phyloP scores from a whole-genome alignment of 2,888 invertebrate genomes.

The Epinotia brunnichana region DNA sequence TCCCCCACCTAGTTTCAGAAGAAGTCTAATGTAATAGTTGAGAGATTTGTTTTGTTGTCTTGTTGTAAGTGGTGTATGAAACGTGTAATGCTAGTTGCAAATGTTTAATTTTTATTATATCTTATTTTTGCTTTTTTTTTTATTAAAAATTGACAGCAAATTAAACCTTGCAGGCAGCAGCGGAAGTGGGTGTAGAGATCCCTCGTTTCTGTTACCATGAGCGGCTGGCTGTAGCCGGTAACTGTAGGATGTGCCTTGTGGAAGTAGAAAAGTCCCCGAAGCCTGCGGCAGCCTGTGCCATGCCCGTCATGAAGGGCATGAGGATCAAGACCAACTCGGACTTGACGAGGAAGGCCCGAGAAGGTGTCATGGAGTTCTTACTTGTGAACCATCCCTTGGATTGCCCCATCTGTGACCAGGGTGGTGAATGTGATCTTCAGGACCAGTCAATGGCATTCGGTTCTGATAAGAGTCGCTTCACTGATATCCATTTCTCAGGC shows the following conservation, averaged over 20 bases:
- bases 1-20: neutral
- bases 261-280: slow-evolving; percentile 99
- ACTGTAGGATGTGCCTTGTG: slow-evolving; percentile 99
- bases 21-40: too few relatives aligned
- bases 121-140: too few relatives aligned
- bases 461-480: slow-evolving; percentile 95
- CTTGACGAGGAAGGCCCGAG: slow-evolving; percentile 89
- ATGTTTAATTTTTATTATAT: neutral
- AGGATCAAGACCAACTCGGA: slow-evolving; percentile 98
- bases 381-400: slow-evolving; percentile 99
- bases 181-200: slow-evolving; percentile 97
- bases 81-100: neutral
- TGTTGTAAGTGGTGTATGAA: neutral
- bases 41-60: too few relatives aligned
- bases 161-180: slow-evolving; percentile 94
- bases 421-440: slow-evolving; percentile 96
- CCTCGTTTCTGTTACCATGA: slow-evolving; percentile 99
- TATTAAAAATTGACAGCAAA: too few relatives aligned
- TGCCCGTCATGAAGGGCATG: slow-evolving; percentile 99
- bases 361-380: slow-evolving; percentile 99
- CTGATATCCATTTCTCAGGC: slow-evolving; percentile 95
- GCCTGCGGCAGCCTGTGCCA: slow-evolving; percentile 99
- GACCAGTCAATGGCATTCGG: slow-evolving; percentile 99
- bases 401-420: slow-evolving; percentile 99
- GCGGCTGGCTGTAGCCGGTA: slow-evolving; percentile 98